Base-by-base conservation (phyloP, 2,888 invertebrate genomes). In the Cataglyphis albicans region DNA sequence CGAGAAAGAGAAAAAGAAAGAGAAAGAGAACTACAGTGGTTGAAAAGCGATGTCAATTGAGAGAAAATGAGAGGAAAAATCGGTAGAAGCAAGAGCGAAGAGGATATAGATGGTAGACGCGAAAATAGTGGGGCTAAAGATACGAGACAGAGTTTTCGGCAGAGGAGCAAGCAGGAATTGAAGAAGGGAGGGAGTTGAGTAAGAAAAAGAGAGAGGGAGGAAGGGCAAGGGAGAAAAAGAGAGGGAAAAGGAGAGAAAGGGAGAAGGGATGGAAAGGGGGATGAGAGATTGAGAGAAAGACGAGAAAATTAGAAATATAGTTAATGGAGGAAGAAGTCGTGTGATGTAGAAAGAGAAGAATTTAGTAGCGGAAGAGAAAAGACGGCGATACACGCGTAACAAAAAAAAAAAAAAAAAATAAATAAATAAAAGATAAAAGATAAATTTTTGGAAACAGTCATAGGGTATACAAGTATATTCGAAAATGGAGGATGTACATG, bases 361-460 rank as follows among this genome's bases (percentile, higher is more conserved):
- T 44, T 83, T 21, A 52, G 59, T 38, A 59, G 55, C 10, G 48
- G 35, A 41, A 52, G n/a, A 52, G 52, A 9, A 52, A 52, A 52
- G 18, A 18, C 5, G 18, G 44, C 1, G 44, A 44, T 18, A 44
- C 18, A 44, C 5, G 1, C 44, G 6, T 18, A 48, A 12, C 44
- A 4, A 3, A 4, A 44, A 44, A 44, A 15, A 44, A 10, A n/a
- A 61, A 41, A 48, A 21, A 21, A 21, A 21, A 21, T 21, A 21
- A 21, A 21, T 21, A 21, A 21, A 21, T 21, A 21, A 10, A 44
- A 57, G 41, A n/a, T 29, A 25, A 35, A 32, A n/a, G 18, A 59
- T 48, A 48, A 67, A 80, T 75, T 76, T 78, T 76, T 32, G 18
- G 18, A 72, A 72, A 44, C 21, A n/a, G 61, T 21, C 29, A 44